phyloP scores from a whole-genome alignment of 2,797 vertebrate genomes.

The Danio jaintianensis region DNA sequence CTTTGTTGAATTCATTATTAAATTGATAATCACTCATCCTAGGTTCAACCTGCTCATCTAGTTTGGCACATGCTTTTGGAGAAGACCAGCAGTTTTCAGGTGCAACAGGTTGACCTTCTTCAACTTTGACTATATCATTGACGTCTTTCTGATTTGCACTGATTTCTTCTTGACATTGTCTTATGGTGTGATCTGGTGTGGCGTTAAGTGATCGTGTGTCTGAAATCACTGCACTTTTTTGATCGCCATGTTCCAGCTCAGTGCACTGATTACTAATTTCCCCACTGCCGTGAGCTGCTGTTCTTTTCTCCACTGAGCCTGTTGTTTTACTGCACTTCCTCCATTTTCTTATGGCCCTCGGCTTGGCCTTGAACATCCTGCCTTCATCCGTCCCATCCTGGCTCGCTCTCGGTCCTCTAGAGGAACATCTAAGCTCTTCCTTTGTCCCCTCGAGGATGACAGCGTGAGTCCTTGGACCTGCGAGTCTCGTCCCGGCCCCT shows the following conservation, averaged over 20 bases:
- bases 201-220: background rate
- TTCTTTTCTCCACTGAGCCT: conserved; percentile 57
- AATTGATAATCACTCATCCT: conserved; percentile 12
- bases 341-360: conserved; percentile 76
- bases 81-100: conserved; percentile 21
- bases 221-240: conserved; percentile 23
- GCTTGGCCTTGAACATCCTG: conserved; percentile 66
- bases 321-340: conserved; percentile 74
- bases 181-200: conserved; percentile 28
- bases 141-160: conserved; percentile 4
- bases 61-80: conserved; percentile 41
- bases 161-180: conserved; percentile 18
- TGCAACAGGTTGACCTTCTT: conserved; percentile 15
- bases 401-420: conserved; percentile 55
- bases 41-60: conserved; percentile 23
- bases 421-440: conserved; percentile 60
- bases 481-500: conserved; percentile 27
- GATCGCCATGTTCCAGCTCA: conserved; percentile 56
- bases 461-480: conserved; percentile 49
- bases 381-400: conserved; percentile 54
- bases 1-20: conserved; percentile 8
- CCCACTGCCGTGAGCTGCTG: conserved; percentile 55
- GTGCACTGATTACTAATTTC: conserved; percentile 28
- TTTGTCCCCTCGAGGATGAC: conserved; percentile 72
- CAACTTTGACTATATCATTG: conserved; percentile 1